Evolutionary conservation across 2,888 invertebrate species (phyloP).

Genomic region (Atethmia centrago): DNA sequence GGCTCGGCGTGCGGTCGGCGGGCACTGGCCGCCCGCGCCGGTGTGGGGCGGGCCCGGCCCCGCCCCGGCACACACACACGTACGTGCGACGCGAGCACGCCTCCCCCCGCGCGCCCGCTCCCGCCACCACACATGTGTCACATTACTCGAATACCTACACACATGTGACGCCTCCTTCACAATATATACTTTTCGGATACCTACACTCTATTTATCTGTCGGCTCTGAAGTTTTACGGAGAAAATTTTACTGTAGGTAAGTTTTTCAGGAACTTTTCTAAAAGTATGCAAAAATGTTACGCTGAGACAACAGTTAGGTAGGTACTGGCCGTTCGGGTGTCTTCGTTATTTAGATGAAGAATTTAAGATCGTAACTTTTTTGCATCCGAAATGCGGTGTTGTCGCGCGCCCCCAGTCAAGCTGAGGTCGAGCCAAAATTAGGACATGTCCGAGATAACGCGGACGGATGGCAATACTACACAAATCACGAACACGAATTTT

Average conservation of each 20-base stretch:
- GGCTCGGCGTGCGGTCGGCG: conserved; percentile 79
- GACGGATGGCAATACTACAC: conserved; percentile 56
- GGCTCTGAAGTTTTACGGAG: conserved; percentile 44
- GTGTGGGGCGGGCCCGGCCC: conserved; percentile 82
- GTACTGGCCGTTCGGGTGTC: conserved; percentile 23
- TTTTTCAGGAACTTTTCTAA: conserved; percentile 46
- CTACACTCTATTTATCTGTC: conserved; percentile 72
- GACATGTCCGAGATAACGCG: conserved; percentile 73
- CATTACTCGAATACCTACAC: conserved; percentile 85
- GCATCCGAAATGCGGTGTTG: conserved; percentile 54
- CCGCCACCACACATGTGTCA: conserved; percentile 82
- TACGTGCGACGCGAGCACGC: conserved; percentile 67
- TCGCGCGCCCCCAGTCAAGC: conserved; percentile 58
- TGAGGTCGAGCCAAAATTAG: conserved; percentile 68
- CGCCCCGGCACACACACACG: conserved; percentile 76
- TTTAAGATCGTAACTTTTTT: conserved; percentile 63
- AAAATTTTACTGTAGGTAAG: conserved; percentile 35
- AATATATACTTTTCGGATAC: conserved; percentile 84
- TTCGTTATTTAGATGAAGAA: conserved; percentile 57
- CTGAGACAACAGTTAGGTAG: conserved; percentile 29
- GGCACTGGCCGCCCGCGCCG: conserved; percentile 78
- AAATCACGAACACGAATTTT: conserved; percentile 39
- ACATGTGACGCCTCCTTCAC: conserved; percentile 88
- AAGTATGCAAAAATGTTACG: conserved; percentile 32
- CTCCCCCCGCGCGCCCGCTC: conserved; percentile 74